Conservation (phyloP, 2,797 vertebrate species). For the Melanotaenia trifasciata region DNA sequence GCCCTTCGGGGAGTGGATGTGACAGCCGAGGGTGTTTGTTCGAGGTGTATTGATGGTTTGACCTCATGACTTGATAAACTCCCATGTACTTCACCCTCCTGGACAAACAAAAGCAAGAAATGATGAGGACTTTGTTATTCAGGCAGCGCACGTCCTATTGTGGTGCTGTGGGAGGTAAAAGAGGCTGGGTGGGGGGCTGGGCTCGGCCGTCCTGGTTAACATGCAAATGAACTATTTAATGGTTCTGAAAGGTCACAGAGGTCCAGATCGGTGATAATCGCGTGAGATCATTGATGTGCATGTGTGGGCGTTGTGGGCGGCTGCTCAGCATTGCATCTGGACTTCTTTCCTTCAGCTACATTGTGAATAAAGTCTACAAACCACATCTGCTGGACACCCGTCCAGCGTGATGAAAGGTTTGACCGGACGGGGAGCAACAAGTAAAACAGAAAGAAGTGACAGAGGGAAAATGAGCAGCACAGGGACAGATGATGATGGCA, state of each 20-base stretch:
- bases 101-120: conserved; percentile 54
- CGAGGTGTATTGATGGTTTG: conserved; percentile 63
- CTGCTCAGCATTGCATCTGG: conserved; percentile 59
- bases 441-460: conserved; percentile 28
- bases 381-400: conserved; percentile 23
- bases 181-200: conserved; percentile 1
- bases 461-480: neutral
- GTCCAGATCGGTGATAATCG: conserved; percentile 77
- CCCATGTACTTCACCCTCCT: conserved; percentile 62
- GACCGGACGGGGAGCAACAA: conserved; percentile 1
- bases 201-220: conserved; percentile 69
- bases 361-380: neutral
- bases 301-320: conserved; percentile 44
- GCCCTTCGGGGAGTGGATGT: conserved; percentile 31
- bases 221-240: conserved; percentile 81
- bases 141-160: conserved; percentile 53
- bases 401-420: conserved; percentile 19
- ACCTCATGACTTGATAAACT: conserved; percentile 76
- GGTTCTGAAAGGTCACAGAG: conserved; percentile 62
- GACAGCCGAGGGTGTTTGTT: conserved; percentile 49
- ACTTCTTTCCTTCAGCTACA: neutral
- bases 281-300: conserved; percentile 37
- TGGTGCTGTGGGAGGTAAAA: conserved; percentile 47
- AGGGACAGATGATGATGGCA: conserved; percentile 18
- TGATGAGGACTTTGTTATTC: conserved; percentile 43